phyloP scores from a whole-genome alignment of 2,113 vertebrate genomes.

The Panurus biarmicus region DNA sequence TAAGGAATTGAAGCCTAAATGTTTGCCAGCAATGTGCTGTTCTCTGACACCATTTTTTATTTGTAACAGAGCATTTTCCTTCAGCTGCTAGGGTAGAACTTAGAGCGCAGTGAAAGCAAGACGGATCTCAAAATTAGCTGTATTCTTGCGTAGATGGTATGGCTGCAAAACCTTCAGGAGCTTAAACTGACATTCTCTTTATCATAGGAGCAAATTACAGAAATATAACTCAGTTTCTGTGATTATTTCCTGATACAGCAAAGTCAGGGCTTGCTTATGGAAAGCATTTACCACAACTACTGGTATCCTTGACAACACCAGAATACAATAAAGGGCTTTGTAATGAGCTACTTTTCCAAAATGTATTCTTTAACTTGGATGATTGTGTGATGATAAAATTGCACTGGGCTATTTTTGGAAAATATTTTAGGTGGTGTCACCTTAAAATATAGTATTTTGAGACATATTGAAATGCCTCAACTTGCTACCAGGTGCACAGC shows the following conservation, averaged over 20 bases:
- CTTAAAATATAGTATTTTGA: background rate
- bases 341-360: background rate
- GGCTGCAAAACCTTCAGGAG: background rate
- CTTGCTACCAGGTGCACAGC: background rate
- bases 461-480: background rate
- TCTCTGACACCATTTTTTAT: background rate
- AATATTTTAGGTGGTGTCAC: background rate
- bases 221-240: background rate
- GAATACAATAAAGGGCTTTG: background rate
- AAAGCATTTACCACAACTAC: slow-evolving; percentile 1
- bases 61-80: background rate
- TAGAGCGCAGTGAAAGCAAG: background rate
- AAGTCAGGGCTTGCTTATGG: background rate
- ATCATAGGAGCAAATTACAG: background rate
- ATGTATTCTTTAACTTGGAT: background rate
- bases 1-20: background rate
- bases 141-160: background rate
- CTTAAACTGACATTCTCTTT: background rate
- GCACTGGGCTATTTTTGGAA: background rate
- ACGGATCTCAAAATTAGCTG: background rate
- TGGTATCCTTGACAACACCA: background rate
- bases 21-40: background rate
- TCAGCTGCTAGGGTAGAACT: background rate
- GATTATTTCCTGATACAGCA: background rate
- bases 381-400: background rate